Conservation (phyloP, 2,888 invertebrate species). For the Coenonympha arcania region DNA sequence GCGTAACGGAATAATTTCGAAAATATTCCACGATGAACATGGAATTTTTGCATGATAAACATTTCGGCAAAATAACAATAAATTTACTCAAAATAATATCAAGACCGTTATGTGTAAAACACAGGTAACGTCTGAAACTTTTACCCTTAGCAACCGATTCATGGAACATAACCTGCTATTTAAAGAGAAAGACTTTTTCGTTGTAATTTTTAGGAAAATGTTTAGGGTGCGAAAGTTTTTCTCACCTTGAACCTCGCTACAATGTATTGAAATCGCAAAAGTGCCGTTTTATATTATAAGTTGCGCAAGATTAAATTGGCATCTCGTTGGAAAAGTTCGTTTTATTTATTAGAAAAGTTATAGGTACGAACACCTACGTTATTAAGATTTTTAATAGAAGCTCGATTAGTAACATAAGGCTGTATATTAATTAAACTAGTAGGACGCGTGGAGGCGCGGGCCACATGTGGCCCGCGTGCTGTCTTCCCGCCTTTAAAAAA, state of each 20-base stretch:
- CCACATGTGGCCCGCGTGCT: no score
- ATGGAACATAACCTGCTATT: constrained; percentile 11
- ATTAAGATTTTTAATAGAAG: no score
- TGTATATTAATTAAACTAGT: no score
- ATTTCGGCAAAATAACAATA: constrained; percentile 1
- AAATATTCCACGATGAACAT: not conserved
- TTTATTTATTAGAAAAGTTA: not conserved
- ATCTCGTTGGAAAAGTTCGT: not conserved
- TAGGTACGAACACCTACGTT: no score
- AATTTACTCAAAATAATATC: no score
- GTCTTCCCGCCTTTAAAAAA: no score
- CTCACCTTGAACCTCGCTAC: constrained; percentile 4
- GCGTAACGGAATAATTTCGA: not conserved
- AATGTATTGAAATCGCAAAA: constrained; percentile 5
- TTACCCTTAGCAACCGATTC: constrained; percentile 18
- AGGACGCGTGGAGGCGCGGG: no score
- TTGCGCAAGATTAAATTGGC: not conserved
- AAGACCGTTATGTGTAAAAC: constrained; percentile 2
- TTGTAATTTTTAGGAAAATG: constrained; percentile 9
- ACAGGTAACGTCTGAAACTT: constrained; percentile 16
- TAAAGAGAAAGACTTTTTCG: constrained; percentile 5
- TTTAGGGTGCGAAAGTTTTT: constrained; percentile 9
- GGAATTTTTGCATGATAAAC: not conserved
- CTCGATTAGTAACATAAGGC: no score
- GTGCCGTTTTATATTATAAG: not conserved